These are phyloP conservation scores for Caenorhabditis panamensis DNA, from an alignment of 2,888 invertebrate genomes.

Conservation along the genomic window DNA sequence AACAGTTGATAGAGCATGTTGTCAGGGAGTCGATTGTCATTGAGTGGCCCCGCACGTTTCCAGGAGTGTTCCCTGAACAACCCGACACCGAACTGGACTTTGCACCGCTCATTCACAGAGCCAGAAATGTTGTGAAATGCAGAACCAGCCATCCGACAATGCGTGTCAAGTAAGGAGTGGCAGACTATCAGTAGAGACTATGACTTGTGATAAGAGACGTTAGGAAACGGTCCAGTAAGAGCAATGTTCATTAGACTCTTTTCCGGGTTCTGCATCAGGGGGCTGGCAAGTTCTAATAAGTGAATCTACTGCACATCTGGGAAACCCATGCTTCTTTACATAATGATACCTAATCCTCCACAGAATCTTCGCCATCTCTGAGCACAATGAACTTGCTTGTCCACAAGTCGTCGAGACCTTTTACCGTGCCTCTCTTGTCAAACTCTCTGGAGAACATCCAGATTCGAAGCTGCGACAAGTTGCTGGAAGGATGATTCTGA, in stretches of 20 bases:
- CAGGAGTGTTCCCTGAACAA: slow-evolving; percentile 57
- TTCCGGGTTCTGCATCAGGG: no score
- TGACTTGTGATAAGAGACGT: no score
- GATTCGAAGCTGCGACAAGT: slow-evolving; percentile 69
- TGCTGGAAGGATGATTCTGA: slow-evolving; percentile 74
- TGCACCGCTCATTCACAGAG: slow-evolving; percentile 74
- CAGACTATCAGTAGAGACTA: no score
- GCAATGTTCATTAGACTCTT: no score
- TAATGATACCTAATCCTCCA: no score
- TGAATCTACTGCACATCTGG: no score
- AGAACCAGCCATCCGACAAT: slow-evolving; percentile 76
- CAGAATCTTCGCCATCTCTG: slow-evolving; percentile 71
- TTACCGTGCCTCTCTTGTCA: slow-evolving; percentile 73
- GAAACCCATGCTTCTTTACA: no score
- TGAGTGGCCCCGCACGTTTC: slow-evolving; percentile 71
- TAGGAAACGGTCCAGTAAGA: no score
- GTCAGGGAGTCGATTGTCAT: slow-evolving; percentile 67
- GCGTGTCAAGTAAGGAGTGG: slow-evolving; percentile 72
- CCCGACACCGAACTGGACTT: slow-evolving; percentile 66
- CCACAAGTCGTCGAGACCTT: slow-evolving; percentile 68
- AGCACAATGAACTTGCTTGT: slow-evolving; percentile 37
- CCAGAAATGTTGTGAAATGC: slow-evolving; percentile 75
- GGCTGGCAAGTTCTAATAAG: no score
- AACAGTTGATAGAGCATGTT: slow-evolving; percentile 28
- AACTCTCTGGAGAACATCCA: slow-evolving; percentile 62